These are phyloP conservation scores for Coregonus clupeaformis DNA, from an alignment of 2,113 vertebrate species.

Conservation along the genomic window DNA sequence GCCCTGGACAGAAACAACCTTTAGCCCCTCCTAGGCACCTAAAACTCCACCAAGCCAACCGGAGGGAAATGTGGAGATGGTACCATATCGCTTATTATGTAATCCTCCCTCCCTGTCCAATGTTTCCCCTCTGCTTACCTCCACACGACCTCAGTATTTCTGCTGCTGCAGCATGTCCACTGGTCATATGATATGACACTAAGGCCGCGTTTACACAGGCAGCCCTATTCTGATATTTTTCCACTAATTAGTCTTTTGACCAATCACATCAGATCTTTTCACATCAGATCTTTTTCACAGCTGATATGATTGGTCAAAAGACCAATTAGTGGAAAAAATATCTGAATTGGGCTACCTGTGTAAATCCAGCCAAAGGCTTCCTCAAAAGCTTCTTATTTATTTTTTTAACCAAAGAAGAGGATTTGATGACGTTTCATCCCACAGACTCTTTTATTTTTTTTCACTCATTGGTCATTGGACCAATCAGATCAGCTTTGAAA, in stretches of 20 bases:
- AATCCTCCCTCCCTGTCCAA: conserved; percentile 29
- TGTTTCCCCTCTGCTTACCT: conserved; percentile 20
- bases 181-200: conserved; percentile 40
- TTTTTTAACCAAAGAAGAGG: conserved; percentile 56
- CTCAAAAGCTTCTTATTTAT: conserved; percentile 61
- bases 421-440: conserved; percentile 37
- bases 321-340: too few species aligned
- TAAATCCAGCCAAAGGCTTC: conserved; percentile 16
- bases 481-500: too few species aligned
- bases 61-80: background rate
- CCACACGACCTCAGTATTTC: conserved; percentile 29
- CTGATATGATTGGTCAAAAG: too few species aligned
- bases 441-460: conserved; percentile 15
- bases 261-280: too few species aligned
- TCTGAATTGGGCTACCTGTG: too few species aligned
- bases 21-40: conserved; percentile 9
- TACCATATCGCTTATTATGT: background rate
- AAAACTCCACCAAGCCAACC: conserved; percentile 1
- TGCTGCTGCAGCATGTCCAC: conserved; percentile 47
- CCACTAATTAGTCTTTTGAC: too few species aligned
- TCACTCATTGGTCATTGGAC: too few species aligned
- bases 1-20: conserved; percentile 39
- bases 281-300: too few species aligned
- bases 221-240: too few species aligned
- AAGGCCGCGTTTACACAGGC: too few species aligned